phyloP scores from a whole-genome alignment of 2,113 vertebrate species.

The Tautogolabrus adspersus region DNA sequence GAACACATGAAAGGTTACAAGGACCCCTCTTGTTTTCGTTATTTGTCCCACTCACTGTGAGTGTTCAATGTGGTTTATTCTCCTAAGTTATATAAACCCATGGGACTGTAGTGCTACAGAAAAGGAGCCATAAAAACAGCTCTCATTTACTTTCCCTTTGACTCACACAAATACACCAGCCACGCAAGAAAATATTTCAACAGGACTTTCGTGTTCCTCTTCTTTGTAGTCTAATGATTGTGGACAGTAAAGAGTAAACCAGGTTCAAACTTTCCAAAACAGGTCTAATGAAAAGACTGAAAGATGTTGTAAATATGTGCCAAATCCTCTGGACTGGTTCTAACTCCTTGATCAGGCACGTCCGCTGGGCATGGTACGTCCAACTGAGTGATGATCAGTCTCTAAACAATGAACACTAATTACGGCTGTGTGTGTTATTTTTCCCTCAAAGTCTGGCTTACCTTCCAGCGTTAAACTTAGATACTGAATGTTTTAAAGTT shows the following conservation, averaged over 20 bases:
- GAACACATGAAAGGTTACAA: slow-evolving; percentile 71
- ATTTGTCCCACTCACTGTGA: slow-evolving; percentile 58
- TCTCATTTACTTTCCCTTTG: slow-evolving; percentile 70
- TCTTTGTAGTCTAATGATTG: slow-evolving; percentile 50
- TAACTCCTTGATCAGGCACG: slow-evolving; percentile 28
- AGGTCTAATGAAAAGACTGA: slow-evolving; percentile 36
- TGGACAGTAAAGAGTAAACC: slow-evolving; percentile 56
- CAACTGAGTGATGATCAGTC: slow-evolving; percentile 7
- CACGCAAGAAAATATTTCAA: slow-evolving; percentile 56
- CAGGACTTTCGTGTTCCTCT: slow-evolving; percentile 38
- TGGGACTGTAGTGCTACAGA: slow-evolving; percentile 59
- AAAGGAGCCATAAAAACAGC: slow-evolving; percentile 59
- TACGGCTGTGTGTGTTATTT: slow-evolving; percentile 22
- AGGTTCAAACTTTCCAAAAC: slow-evolving; percentile 64
- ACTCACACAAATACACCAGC: slow-evolving; percentile 56
- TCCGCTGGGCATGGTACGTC: slow-evolving; percentile 3
- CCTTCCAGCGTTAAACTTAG: not conserved
- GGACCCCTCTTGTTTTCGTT: slow-evolving; percentile 62
- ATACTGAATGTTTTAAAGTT: not conserved
- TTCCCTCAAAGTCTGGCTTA: not conserved
- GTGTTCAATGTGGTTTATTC: slow-evolving; percentile 65
- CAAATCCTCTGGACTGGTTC: slow-evolving; percentile 33
- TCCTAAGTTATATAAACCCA: slow-evolving; percentile 62
- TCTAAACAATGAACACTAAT: slow-evolving; percentile 22
- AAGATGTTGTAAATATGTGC: slow-evolving; percentile 32